A percentile compares a stretch with the other conserved stretches of the same genome.
phyloP scores from a whole-genome alignment of 1,140 invertebrate species.

The Drosophila pectinifera region DNA sequence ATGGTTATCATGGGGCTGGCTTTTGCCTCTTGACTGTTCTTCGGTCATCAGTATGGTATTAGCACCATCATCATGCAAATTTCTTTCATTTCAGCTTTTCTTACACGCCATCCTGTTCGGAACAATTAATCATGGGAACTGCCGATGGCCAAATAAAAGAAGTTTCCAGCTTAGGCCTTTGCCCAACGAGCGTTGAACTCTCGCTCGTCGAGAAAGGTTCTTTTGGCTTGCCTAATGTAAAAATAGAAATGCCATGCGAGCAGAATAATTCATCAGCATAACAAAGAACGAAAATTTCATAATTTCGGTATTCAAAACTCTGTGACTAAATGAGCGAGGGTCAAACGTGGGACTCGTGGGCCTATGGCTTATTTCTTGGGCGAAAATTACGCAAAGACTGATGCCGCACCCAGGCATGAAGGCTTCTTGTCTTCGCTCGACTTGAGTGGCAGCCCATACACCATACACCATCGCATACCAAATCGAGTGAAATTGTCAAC shows the following conservation, averaged over 20 bases:
- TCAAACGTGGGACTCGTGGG: slow-evolving; percentile 24
- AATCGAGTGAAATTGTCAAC: slow-evolving; percentile 78
- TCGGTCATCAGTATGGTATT: slow-evolving; percentile 32
- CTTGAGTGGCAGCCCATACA: slow-evolving; percentile 55
- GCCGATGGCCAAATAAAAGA: slow-evolving; percentile 33
- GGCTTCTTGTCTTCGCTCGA: slow-evolving; percentile 44
- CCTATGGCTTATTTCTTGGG: slow-evolving; percentile 24
- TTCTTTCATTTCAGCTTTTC: slow-evolving; percentile 55
- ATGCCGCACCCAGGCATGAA: slow-evolving; percentile 46
- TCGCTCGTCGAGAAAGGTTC: slow-evolving; percentile 52
- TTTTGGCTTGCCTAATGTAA: slow-evolving; percentile 14
- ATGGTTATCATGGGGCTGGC: slow-evolving; percentile 24
- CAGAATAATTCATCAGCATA: slow-evolving; percentile 62
- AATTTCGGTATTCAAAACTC: slow-evolving; percentile 29
- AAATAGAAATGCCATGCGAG: slow-evolving; percentile 53
- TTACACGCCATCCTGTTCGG: slow-evolving; percentile 59
- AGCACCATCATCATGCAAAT: slow-evolving; percentile 65
- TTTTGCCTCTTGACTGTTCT: slow-evolving; percentile 21
- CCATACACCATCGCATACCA: slow-evolving; percentile 65
- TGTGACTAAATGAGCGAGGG: slow-evolving; percentile 24
- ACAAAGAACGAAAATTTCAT: slow-evolving; percentile 47
- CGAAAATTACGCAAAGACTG: slow-evolving; percentile 57
- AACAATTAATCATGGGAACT: slow-evolving; percentile 69
- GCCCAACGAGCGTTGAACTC: slow-evolving; percentile 68
- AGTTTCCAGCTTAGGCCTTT: slow-evolving; percentile 21